A percentile compares a stretch with the other conserved stretches of the same genome.
phyloP scores from a whole-genome alignment of 2,888 invertebrate species.

The Trissolcus japonicus region DNA sequence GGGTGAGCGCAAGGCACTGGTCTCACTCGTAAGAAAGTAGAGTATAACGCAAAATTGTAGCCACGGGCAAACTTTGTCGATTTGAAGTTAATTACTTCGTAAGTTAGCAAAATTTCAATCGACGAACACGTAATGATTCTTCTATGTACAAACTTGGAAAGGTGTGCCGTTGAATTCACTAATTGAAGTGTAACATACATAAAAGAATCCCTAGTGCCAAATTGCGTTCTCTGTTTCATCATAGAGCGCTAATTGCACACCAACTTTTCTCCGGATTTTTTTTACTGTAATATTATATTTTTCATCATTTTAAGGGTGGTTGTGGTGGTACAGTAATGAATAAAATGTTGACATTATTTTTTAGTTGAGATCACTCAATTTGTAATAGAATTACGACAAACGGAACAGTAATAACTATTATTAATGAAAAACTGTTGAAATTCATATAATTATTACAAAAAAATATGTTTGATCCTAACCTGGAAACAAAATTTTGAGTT shows the following conservation, averaged over 20 bases:
- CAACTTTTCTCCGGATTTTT: neutral
- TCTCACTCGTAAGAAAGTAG: conserved; percentile 39
- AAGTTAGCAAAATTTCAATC: conserved; percentile 71
- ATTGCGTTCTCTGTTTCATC: conserved; percentile 18
- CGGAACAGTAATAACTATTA: too few relatives aligned
- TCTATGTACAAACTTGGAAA: conserved; percentile 56
- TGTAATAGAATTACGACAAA: too few relatives aligned
- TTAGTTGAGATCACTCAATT: too few relatives aligned
- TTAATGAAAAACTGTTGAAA: too few relatives aligned
- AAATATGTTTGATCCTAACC: too few relatives aligned
- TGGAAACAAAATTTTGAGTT: too few relatives aligned
- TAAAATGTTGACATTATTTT: too few relatives aligned
- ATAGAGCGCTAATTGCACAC: conserved; percentile 20
- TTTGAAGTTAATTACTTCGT: conserved; percentile 73
- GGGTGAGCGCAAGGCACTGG: conserved; percentile 38
- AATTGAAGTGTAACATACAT: conserved; percentile 50
- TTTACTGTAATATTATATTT: neutral
- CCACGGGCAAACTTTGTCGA: conserved; percentile 70
- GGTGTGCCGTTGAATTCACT: conserved; percentile 40
- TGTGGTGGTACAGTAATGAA: too few relatives aligned
- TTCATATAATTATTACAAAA: too few relatives aligned
- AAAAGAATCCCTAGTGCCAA: conserved; percentile 38
- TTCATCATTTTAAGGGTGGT: neutral
- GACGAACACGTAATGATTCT: conserved; percentile 67
- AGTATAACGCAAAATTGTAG: conserved; percentile 57